phyloP scores from a whole-genome alignment of 2,113 vertebrate genomes.

The Serilophus lunatus region DNA sequence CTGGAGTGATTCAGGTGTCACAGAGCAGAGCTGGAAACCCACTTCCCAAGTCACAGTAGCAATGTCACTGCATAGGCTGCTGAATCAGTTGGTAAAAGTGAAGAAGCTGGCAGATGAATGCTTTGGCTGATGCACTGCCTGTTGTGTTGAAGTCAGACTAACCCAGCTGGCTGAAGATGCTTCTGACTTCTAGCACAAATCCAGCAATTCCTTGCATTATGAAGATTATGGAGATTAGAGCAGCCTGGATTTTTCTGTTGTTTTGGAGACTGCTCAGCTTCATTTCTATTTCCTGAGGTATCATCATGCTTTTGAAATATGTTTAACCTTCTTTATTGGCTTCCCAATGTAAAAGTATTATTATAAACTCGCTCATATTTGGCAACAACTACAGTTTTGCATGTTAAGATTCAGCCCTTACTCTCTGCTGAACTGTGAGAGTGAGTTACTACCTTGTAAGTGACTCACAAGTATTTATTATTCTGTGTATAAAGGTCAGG shows the following conservation, averaged over 20 bases:
- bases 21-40: neutral
- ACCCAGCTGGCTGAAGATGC: neutral
- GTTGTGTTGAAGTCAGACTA: neutral
- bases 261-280: neutral
- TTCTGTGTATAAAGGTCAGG: constrained; percentile 69
- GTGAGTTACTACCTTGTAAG: constrained; percentile 71
- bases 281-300: neutral
- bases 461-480: constrained; percentile 74
- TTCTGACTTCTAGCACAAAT: neutral
- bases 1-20: neutral
- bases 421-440: constrained; percentile 47
- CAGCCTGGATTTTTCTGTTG: neutral
- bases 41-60: neutral
- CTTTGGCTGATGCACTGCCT: neutral
- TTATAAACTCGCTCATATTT: neutral
- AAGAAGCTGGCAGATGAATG: neutral
- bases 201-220: neutral
- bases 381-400: constrained; percentile 12
- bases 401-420: constrained; percentile 45
- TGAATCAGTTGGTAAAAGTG: neutral
- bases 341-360: neutral
- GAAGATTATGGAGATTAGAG: neutral
- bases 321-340: neutral
- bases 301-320: neutral
- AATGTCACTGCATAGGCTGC: neutral